These are phyloP conservation scores for Pachliopta kotzebuea DNA, from an alignment of 2,888 invertebrate genomes.

Conservation along the genomic window DNA sequence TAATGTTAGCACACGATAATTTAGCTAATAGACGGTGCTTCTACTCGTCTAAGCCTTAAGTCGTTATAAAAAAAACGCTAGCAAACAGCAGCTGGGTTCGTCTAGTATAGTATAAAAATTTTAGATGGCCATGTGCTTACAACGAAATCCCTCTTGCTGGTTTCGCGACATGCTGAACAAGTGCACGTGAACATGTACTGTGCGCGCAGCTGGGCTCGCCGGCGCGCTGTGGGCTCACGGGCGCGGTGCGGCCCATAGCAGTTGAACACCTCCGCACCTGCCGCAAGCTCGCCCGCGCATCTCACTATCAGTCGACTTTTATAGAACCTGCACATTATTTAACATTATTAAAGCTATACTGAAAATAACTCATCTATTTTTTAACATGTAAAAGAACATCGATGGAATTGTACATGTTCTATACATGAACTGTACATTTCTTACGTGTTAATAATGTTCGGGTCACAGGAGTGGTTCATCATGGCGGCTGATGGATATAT, in stretches of 20 bases:
- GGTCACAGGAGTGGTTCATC: conserved; percentile 96
- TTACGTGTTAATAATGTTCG: conserved; percentile 88
- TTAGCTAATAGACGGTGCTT: too few species aligned
- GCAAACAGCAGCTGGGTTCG: too few species aligned
- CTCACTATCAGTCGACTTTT: conserved; percentile 86
- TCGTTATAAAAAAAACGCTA: too few species aligned
- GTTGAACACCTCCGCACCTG: conserved; percentile 88
- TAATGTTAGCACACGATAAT: too few species aligned
- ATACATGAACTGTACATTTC: neutral
- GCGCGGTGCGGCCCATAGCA: conserved; percentile 91
- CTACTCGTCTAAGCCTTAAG: too few species aligned
- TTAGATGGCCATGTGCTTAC: conserved; percentile 43
- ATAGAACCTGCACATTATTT: conserved; percentile 81
- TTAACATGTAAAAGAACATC: neutral
- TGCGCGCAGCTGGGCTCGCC: conserved; percentile 82
- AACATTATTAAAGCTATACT: neutral
- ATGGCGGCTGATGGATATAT: conserved; percentile 93
- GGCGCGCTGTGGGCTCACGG: conserved; percentile 79
- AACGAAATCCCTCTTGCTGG: conserved; percentile 53
- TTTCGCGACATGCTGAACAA: conserved; percentile 84
- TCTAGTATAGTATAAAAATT: neutral
- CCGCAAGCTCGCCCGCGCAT: conserved; percentile 81
- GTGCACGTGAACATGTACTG: conserved; percentile 91
- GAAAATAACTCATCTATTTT: too few species aligned
- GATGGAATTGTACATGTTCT: neutral